phyloP scores from a whole-genome alignment of 2,888 invertebrate species.

The Phortica okadai region DNA sequence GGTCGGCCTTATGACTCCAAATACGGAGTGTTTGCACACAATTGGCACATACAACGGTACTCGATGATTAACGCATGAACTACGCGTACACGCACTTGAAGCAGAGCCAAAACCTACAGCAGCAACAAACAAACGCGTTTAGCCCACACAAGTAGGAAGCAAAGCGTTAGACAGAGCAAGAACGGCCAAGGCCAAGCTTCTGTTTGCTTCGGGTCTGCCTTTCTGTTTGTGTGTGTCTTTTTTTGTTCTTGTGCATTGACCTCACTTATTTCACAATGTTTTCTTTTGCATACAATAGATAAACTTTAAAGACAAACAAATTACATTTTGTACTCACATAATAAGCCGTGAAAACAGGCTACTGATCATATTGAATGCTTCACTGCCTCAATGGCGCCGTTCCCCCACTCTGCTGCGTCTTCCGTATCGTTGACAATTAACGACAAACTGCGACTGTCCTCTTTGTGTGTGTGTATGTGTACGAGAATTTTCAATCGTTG shows the following conservation, averaged over 20 bases:
- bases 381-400: background rate
- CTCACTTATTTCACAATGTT: background rate
- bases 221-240: constrained; percentile 20
- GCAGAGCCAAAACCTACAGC: background rate
- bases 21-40: background rate
- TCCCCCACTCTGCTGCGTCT: background rate
- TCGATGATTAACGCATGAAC: background rate
- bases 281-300: background rate
- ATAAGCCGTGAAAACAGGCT: constrained; percentile 73
- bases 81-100: background rate
- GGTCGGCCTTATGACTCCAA: constrained; percentile 11
- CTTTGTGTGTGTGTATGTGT: background rate
- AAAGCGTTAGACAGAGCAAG: constrained; percentile 39
- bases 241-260: constrained; percentile 6
- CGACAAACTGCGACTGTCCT: background rate
- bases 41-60: constrained; percentile 26
- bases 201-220: background rate
- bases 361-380: constrained; percentile 71
- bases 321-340: constrained; percentile 70
- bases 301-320: background rate
- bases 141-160: constrained; percentile 63
- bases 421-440: background rate
- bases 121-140: background rate
- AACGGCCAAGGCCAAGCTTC: constrained; percentile 41
- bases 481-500: background rate